These are phyloP conservation scores for Takifugu flavidus DNA, from an alignment of 2,113 vertebrate species.

Conservation along the genomic window DNA sequence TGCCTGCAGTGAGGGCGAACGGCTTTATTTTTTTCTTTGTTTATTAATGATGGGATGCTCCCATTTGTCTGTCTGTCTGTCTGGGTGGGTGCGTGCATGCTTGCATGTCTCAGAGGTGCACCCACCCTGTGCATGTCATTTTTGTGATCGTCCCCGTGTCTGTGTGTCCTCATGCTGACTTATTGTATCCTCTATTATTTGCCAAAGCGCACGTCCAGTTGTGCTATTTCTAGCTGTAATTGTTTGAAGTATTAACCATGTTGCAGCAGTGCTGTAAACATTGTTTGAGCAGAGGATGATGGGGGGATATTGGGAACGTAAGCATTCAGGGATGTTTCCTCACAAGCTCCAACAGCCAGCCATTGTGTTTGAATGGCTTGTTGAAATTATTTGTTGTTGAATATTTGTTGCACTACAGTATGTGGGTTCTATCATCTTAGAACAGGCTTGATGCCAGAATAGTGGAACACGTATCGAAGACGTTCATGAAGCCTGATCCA, in stretches of 20 bases:
- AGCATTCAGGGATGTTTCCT: background rate
- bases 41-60: background rate
- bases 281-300: slow-evolving; percentile 2
- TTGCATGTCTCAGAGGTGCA: background rate
- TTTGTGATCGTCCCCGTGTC: background rate
- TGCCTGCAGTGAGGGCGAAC: slow-evolving; percentile 4
- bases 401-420: too few species aligned
- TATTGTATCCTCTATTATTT: too few species aligned
- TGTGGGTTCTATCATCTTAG: too few species aligned
- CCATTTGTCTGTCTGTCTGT: background rate
- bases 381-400: too few species aligned
- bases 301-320: slow-evolving; percentile 1
- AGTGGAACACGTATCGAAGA: too few species aligned
- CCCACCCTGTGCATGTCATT: slow-evolving; percentile 7
- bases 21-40: slow-evolving; percentile 6
- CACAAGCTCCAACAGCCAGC: background rate
- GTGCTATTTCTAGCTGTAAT: slow-evolving; percentile 34
- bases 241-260: slow-evolving; percentile 31
- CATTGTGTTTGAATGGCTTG: background rate
- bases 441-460: too few species aligned
- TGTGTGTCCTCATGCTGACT: too few species aligned
- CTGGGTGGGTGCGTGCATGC: background rate
- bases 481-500: too few species aligned
- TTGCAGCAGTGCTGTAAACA: slow-evolving; percentile 25
- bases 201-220: too few species aligned